These are phyloP conservation scores for Phyllostomus discolor DNA, from an alignment of 2,113 vertebrate species.

Conservation along the genomic window DNA sequence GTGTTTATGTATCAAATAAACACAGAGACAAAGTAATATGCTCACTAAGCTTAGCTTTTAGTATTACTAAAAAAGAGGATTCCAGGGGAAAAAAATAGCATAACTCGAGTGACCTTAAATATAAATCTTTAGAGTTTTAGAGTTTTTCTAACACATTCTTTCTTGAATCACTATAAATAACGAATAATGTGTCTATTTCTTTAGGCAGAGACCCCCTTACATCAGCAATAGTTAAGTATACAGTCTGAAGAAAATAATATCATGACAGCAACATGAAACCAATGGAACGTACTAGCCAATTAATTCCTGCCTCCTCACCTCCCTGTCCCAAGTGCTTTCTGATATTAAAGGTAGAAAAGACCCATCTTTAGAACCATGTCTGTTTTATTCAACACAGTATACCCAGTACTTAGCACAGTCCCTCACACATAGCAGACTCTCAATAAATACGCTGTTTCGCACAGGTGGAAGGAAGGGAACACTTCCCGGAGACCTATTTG, in stretches of 20 bases:
- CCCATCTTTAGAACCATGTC: background rate
- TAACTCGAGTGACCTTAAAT: conserved; percentile 53
- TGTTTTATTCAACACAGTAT: background rate
- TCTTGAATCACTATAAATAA: conserved; percentile 64
- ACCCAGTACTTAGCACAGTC: background rate
- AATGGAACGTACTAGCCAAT: background rate
- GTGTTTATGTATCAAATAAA: conserved; percentile 65
- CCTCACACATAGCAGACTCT: background rate
- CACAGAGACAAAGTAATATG: background rate
- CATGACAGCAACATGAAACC: conserved; percentile 49
- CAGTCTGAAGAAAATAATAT: conserved; percentile 48
- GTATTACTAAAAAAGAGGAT: conserved; percentile 27
- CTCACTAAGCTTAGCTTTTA: conserved; percentile 35
- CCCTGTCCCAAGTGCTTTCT: background rate
- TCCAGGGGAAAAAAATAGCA: background rate
- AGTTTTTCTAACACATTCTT: conserved; percentile 64
- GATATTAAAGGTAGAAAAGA: background rate
- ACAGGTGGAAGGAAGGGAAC: background rate
- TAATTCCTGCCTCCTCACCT: conserved; percentile 1
- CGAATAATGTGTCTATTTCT: conserved; percentile 66
- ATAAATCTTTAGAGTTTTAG: conserved; percentile 55
- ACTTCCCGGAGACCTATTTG: background rate
- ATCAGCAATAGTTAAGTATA: conserved; percentile 64
- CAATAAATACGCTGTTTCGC: background rate
- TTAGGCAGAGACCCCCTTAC: conserved; percentile 57